phyloP scores from a whole-genome alignment of 2,888 invertebrate genomes.

The Clunio marinus region DNA sequence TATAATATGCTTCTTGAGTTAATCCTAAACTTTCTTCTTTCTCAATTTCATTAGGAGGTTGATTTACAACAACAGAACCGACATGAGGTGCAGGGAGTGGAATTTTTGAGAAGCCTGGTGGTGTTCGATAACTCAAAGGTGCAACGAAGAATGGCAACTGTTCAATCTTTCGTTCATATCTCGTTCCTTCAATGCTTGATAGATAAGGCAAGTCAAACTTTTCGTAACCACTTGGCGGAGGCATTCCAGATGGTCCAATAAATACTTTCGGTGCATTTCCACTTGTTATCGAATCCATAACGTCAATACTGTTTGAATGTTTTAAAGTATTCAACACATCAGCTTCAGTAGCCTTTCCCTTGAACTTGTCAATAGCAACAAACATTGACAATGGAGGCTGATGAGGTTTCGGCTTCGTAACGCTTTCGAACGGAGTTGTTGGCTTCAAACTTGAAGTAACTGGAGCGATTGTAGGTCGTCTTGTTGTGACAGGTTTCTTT shows the following conservation, averaged over 20 bases:
- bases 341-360: conserved; percentile 57
- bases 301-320: conserved; percentile 68
- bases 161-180: conserved; percentile 66
- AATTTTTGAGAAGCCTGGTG: conserved; percentile 78
- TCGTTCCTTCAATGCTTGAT: conserved; percentile 64
- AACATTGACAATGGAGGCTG: conserved; percentile 82
- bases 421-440: conserved; percentile 50
- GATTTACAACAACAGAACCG: conserved; percentile 75
- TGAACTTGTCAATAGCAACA: conserved; percentile 57
- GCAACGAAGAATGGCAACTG: conserved; percentile 81
- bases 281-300: conserved; percentile 65
- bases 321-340: conserved; percentile 69
- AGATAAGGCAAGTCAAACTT: conserved; percentile 81
- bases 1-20: conserved; percentile 28
- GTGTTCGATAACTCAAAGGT: conserved; percentile 78
- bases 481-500: conserved; percentile 43
- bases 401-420: conserved; percentile 64
- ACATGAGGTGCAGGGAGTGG: conserved; percentile 82
- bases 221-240: conserved; percentile 65
- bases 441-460: conserved; percentile 43
- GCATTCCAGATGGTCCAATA: conserved; percentile 72
- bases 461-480: conserved; percentile 43
- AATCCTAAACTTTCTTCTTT: conserved; percentile 23
- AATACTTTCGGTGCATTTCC: conserved; percentile 72
- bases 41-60: conserved; percentile 43